phyloP scores from a whole-genome alignment of 2,888 invertebrate genomes.

The Cinara cedri region DNA sequence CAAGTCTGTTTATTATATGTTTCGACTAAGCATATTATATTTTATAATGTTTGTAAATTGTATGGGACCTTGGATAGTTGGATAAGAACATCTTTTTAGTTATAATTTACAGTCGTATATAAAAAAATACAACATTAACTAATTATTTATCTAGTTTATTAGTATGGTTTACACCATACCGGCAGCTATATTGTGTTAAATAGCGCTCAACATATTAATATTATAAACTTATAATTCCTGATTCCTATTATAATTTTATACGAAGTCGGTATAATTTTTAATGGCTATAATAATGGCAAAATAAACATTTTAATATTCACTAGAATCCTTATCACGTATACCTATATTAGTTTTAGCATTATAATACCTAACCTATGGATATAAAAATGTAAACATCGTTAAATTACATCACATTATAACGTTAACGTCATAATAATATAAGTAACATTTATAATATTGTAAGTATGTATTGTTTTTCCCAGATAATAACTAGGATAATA shows the following conservation, averaged over 20 bases:
- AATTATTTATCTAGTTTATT: conserved; percentile 47
- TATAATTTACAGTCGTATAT: conserved; percentile 33
- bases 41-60: background rate
- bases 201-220: conserved; percentile 18
- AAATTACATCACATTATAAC: conserved; percentile 2
- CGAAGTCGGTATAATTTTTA: conserved; percentile 38
- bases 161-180: conserved; percentile 16
- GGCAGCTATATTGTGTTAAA: background rate
- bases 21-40: conserved; percentile 10
- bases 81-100: conserved; percentile 43
- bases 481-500: background rate
- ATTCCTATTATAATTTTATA: background rate
- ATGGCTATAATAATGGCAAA: conserved; percentile 21
- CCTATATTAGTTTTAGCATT: conserved; percentile 7
- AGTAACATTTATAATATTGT: background rate
- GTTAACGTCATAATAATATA: background rate
- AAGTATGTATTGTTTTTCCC: background rate
- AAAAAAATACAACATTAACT: conserved; percentile 3
- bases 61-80: conserved; percentile 40
- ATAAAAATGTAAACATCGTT: conserved; percentile 36
- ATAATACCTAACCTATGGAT: background rate
- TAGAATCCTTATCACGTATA: conserved; percentile 43
- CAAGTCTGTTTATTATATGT: conserved; percentile 17
- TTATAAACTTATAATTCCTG: conserved; percentile 36
- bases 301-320: conserved; percentile 46